These are phyloP conservation scores for Zoanthus sansibaricus DNA, from an alignment of 92 coral and sea anemone species.

Conservation along the genomic window DNA sequence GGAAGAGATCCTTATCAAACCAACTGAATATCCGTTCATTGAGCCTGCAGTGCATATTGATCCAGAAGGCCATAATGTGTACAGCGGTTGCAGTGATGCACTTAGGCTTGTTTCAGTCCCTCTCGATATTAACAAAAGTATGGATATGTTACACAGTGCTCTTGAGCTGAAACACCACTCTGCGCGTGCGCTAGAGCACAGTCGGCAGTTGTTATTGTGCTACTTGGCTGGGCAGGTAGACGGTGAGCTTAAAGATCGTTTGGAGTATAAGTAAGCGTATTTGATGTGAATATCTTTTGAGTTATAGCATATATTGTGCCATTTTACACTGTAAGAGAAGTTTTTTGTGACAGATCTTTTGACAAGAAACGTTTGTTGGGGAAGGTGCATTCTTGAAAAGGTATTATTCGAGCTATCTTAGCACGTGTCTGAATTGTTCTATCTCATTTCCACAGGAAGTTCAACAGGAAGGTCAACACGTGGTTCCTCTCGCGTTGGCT, in stretches of 20 bases:
- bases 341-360: too few species aligned
- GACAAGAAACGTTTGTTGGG: too few species aligned
- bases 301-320: not conserved
- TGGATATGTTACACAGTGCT: slow-evolving; percentile 77
- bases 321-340: too few species aligned
- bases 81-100: slow-evolving; percentile 88
- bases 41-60: slow-evolving; percentile 98
- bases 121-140: slow-evolving; percentile 78
- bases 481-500: slow-evolving; percentile 93
- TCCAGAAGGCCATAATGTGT: slow-evolving; percentile 96
- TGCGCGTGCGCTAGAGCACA: slow-evolving; percentile 91
- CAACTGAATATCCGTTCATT: slow-evolving; percentile 75
- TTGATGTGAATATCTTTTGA: not conserved
- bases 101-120: slow-evolving; percentile 91
- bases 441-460: slow-evolving; percentile 47
- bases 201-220: slow-evolving; percentile 91
- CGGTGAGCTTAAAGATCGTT: slow-evolving; percentile 43
- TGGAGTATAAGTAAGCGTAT: not conserved
- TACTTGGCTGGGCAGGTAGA: slow-evolving; percentile 95
- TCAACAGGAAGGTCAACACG: slow-evolving; percentile 69
- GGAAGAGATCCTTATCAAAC: slow-evolving; percentile 75
- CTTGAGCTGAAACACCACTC: slow-evolving; percentile 90
- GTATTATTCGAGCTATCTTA: not conserved
- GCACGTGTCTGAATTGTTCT: not conserved
- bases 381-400: too few species aligned